These are phyloP conservation scores for Chalcis sispes DNA, from an alignment of 2,888 invertebrate genomes.

Conservation along the genomic window DNA sequence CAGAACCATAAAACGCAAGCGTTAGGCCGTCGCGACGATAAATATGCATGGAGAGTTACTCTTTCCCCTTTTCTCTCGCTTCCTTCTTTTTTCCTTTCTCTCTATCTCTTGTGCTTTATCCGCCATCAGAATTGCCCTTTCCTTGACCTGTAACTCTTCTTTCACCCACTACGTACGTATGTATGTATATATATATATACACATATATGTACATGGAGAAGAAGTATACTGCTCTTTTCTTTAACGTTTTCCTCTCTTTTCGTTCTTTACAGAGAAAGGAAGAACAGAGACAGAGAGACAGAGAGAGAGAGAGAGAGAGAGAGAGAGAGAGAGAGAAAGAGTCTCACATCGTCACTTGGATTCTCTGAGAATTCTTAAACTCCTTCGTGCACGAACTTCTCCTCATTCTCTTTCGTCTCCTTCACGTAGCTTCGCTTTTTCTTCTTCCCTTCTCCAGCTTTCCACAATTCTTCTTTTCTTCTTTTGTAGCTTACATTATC, in stretches of 20 bases:
- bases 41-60: slow-evolving; percentile 41
- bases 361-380: too few species aligned
- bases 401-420: too few species aligned
- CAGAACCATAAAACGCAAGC: slow-evolving; percentile 45
- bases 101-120: slow-evolving; percentile 16
- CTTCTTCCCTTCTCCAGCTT: too few species aligned
- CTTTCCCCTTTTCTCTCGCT: slow-evolving; percentile 18
- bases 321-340: too few species aligned
- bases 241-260: not conserved
- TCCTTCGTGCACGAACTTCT: too few species aligned
- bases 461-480: too few species aligned
- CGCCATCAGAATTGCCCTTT: not conserved
- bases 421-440: too few species aligned
- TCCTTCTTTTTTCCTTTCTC: slow-evolving; percentile 7
- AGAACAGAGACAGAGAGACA: too few species aligned
- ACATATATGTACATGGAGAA: not conserved
- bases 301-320: not conserved
- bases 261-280: not conserved
- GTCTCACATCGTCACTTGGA: too few species aligned
- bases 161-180: not conserved
- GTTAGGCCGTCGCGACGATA: slow-evolving; percentile 31
- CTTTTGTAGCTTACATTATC: too few species aligned
- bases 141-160: slow-evolving; percentile 33
- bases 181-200: not conserved
- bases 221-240: not conserved